Conservation (phyloP, 2,888 invertebrate species). For the Thelaira solivaga region DNA sequence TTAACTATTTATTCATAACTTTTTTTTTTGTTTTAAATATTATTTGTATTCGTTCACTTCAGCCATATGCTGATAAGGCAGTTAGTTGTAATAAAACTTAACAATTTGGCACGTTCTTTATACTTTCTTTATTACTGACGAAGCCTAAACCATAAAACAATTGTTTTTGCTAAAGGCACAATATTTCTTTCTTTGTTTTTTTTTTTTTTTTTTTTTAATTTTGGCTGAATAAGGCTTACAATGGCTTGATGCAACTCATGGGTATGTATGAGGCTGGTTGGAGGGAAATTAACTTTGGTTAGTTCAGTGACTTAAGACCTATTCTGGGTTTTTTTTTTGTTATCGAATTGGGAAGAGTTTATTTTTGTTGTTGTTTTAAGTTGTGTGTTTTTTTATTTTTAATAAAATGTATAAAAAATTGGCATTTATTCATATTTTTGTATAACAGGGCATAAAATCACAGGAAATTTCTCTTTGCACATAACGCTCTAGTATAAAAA, state of each 20-base stretch:
- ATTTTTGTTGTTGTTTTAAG: neutral
- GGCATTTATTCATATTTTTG: conserved; percentile 42
- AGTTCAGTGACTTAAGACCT: conserved; percentile 54
- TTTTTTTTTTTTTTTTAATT: too few species aligned
- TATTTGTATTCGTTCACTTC: neutral
- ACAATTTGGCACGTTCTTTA: conserved; percentile 53
- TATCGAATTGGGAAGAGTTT: neutral
- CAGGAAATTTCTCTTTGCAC: conserved; percentile 25
- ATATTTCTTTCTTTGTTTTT: too few species aligned
- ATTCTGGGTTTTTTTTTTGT: conserved; percentile 30
- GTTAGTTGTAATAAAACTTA: conserved; percentile 39
- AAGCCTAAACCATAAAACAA: conserved; percentile 56
- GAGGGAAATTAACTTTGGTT: conserved; percentile 31
- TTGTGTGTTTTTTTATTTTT: too few species aligned
- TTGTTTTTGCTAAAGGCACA: conserved; percentile 46
- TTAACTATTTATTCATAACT: neutral
- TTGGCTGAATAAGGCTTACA: conserved; percentile 37
- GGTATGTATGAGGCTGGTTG: neutral
- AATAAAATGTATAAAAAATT: conserved; percentile 22
- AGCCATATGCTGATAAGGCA: conserved; percentile 49
- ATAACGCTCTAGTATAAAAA: neutral
- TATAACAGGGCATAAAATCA: conserved; percentile 11
- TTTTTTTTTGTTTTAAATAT: neutral
- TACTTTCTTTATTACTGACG: conserved; percentile 40
- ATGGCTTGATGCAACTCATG: neutral